A percentile compares a stretch with the other conserved stretches of the same genome.
These are phyloP conservation scores for Apodemus sylvaticus DNA, from an alignment of 2,113 vertebrate genomes.

Conservation along the genomic window DNA sequence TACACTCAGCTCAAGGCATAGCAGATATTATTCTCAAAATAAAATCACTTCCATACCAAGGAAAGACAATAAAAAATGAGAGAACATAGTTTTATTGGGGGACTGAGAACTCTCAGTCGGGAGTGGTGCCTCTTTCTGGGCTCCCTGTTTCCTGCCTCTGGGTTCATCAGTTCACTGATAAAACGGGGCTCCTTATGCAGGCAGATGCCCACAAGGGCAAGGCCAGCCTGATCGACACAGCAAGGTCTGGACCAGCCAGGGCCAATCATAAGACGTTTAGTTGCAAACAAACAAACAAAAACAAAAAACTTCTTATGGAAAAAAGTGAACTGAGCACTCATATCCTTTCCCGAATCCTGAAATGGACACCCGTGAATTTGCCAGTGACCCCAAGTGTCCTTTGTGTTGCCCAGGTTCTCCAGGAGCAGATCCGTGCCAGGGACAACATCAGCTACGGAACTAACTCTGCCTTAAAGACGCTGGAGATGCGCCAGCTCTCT, in stretches of 20 bases:
- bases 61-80: background rate
- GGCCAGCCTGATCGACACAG: background rate
- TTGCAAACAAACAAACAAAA: background rate
- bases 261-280: background rate
- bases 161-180: background rate
- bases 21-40: background rate
- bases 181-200: background rate
- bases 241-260: background rate
- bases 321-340: background rate
- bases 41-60: background rate
- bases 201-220: background rate
- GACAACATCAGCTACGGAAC: conserved; percentile 88
- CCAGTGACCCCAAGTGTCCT: background rate
- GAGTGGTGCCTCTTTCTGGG: background rate
- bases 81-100: background rate
- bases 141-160: background rate
- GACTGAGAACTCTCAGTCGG: background rate
- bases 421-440: conserved; percentile 89
- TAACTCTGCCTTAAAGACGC: conserved; percentile 88
- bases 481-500: conserved; percentile 88
- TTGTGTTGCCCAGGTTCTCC: conserved; percentile 79
- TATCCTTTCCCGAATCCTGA: background rate
- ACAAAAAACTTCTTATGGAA: background rate
- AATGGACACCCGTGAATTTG: background rate
- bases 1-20: background rate